phyloP scores from a whole-genome alignment of 2,113 vertebrate genomes.

The Brachypteracias leptosomus region DNA sequence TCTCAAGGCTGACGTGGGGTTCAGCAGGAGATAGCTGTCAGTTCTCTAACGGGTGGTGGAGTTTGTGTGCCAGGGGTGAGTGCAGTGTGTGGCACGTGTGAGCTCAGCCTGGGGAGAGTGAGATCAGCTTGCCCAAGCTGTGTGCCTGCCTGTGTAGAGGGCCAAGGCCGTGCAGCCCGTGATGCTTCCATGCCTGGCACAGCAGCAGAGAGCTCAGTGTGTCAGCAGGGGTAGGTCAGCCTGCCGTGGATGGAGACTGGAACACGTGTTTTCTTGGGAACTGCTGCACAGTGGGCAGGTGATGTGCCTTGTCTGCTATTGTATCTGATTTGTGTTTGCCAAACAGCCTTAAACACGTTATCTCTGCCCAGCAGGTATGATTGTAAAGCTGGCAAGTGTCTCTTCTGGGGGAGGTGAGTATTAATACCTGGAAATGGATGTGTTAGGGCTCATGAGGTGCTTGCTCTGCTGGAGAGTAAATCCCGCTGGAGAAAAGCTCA shows the following conservation, averaged over 20 bases:
- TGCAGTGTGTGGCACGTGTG: rapidly evolving
- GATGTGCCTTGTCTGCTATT: neutral
- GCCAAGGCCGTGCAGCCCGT: neutral
- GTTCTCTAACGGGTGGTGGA: rapidly evolving
- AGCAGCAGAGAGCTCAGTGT: neutral
- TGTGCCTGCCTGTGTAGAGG: neutral
- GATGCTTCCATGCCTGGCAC: neutral
- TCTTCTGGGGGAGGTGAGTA: neutral
- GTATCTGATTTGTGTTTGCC: neutral
- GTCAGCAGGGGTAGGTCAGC: neutral
- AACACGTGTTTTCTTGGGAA: neutral
- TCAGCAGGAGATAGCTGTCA: neutral
- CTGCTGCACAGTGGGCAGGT: neutral
- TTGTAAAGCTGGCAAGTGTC: neutral
- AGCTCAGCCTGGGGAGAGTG: neutral
- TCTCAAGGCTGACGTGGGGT: neutral
- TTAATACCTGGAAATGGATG: neutral
- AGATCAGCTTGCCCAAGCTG: neutral
- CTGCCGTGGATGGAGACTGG: neutral
- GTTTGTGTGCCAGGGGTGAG: neutral
- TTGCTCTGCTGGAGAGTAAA: neutral
- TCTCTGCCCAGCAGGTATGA: conserved; percentile 26
- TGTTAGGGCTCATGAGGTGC: neutral
- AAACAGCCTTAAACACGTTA: neutral
- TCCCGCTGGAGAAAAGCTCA: neutral